phyloP scores from a whole-genome alignment of 2,888 invertebrate species.

The Acrocera orbiculus region DNA sequence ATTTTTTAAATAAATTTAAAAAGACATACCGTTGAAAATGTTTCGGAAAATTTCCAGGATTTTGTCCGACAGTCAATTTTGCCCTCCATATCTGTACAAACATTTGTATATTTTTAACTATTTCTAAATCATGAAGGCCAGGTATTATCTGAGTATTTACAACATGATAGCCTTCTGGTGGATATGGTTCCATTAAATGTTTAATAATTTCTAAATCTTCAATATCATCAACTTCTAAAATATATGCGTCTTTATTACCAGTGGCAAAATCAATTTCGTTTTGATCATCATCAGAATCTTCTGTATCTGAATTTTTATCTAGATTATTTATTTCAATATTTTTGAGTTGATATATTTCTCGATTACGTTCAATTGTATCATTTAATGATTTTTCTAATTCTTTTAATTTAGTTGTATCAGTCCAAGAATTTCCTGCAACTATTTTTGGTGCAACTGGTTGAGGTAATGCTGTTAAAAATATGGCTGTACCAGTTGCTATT shows the following conservation, averaged over 20 bases:
- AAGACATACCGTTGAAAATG: slow-evolving; percentile 33
- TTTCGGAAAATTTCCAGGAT: slow-evolving; percentile 35
- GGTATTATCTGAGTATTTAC: slow-evolving; percentile 63
- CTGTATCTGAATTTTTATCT: slow-evolving; percentile 34
- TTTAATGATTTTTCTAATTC: slow-evolving; percentile 50
- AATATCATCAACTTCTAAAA: slow-evolving; percentile 68
- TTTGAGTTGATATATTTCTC: slow-evolving; percentile 49
- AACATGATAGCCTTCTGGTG: slow-evolving; percentile 60
- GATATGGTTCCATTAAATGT: slow-evolving; percentile 52
- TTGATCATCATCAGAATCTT: slow-evolving; percentile 48
- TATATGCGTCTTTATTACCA: slow-evolving; percentile 63
- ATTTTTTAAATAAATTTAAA: too few species aligned
- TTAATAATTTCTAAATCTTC: slow-evolving; percentile 63
- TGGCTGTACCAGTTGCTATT: slow-evolving; percentile 75
- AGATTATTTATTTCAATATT: slow-evolving; percentile 26
- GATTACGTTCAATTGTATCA: slow-evolving; percentile 52
- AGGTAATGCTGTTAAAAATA: slow-evolving; percentile 61
- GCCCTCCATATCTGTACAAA: slow-evolving; percentile 67
- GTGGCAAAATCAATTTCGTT: slow-evolving; percentile 48
- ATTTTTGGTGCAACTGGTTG: slow-evolving; percentile 55
- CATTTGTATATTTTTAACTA: slow-evolving; percentile 58
- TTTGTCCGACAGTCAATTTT: slow-evolving; percentile 37
- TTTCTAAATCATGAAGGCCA: slow-evolving; percentile 47
- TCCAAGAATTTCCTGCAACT: slow-evolving; percentile 45
- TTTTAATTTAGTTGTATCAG: slow-evolving; percentile 44